Evolutionary conservation across 1,140 invertebrate species (phyloP).

Genomic region (Rhizoglyphus robini): DNA sequence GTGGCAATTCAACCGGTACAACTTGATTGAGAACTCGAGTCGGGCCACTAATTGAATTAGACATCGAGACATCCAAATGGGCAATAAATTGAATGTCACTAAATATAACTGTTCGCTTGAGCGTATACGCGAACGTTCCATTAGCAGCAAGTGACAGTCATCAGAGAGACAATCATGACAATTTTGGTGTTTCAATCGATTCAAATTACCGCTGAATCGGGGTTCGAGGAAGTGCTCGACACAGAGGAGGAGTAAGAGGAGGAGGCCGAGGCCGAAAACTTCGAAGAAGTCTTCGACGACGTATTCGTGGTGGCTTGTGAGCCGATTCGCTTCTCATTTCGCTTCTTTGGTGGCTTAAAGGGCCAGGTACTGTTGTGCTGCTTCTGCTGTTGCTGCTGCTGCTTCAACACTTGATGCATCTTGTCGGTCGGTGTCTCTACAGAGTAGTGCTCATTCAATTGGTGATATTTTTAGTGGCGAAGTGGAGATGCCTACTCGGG

Average conservation of each 20-base stretch:
- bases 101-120: no score
- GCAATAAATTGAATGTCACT: no score
- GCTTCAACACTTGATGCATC: neutral
- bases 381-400: neutral
- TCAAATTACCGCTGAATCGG: neutral
- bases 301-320: neutral
- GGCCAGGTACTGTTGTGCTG: conserved; percentile 3
- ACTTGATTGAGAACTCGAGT: no score
- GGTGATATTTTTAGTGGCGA: no score
- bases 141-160: no score
- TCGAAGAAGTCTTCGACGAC: neutral
- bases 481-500: no score
- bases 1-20: no score
- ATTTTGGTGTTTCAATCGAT: neutral
- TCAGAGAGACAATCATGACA: no score
- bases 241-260: neutral
- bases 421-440: neutral
- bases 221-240: neutral
- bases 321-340: neutral
- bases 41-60: no score
- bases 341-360: neutral
- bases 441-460: no score
- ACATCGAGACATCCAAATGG: no score
- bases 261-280: neutral
- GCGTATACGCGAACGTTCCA: no score